phyloP scores from a whole-genome alignment of 2,113 vertebrate species.

The Notothenia coriiceps region DNA sequence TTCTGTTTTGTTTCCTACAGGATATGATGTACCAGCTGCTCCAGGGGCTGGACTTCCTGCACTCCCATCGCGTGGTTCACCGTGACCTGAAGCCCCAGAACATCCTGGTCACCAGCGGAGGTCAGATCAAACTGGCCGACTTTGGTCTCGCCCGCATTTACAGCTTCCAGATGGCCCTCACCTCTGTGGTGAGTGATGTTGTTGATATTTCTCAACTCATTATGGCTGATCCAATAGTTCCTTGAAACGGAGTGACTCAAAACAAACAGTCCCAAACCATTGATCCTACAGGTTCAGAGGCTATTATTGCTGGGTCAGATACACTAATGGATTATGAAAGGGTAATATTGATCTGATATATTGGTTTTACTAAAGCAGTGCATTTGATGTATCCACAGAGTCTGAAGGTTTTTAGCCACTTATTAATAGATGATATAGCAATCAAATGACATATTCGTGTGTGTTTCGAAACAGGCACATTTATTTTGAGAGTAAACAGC shows the following conservation, averaged over 20 bases:
- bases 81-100: slow-evolving; percentile 98
- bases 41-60: slow-evolving; percentile 97
- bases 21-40: slow-evolving; percentile 99
- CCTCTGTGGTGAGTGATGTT: slow-evolving; percentile 94
- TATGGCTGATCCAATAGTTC: slow-evolving; percentile 12
- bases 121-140: slow-evolving; percentile 97
- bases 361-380: neutral
- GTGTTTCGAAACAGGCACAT: no score
- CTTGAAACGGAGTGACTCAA: slow-evolving; percentile 3
- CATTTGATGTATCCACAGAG: no score
- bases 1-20: slow-evolving; percentile 74
- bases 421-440: neutral
- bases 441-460: neutral
- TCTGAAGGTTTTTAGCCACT: no score
- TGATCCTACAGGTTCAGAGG: neutral
- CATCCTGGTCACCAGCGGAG: slow-evolving; percentile 96
- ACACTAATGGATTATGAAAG: slow-evolving; percentile 18
- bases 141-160: slow-evolving; percentile 98
- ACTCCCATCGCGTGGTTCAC: slow-evolving; percentile 97
- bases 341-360: slow-evolving; percentile 15
- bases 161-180: slow-evolving; percentile 99
- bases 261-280: slow-evolving; percentile 20
- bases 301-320: slow-evolving; percentile 36
- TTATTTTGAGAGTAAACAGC: neutral
- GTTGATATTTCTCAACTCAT: slow-evolving; percentile 13